These are phyloP conservation scores for Ophioninae sp. DNA, from an alignment of 2,888 invertebrate genomes.

Conservation along the genomic window DNA sequence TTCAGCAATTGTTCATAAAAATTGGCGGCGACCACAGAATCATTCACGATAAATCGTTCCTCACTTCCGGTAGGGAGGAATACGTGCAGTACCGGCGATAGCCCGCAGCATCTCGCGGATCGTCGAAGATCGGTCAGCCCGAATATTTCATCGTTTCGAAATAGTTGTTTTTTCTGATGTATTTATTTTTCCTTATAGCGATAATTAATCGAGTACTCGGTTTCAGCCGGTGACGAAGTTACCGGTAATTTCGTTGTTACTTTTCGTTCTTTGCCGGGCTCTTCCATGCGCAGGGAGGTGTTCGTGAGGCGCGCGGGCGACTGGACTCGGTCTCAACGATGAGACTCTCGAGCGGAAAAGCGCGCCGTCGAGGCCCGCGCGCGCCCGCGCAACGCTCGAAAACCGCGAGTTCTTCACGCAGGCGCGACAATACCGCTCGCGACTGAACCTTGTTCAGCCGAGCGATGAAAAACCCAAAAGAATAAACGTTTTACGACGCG, in stretches of 20 bases:
- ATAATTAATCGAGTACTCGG: neutral
- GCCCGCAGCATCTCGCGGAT: too few species aligned
- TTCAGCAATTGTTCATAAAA: too few species aligned
- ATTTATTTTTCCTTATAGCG: neutral
- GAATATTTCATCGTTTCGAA: too few species aligned
- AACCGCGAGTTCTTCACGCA: slow-evolving; percentile 44
- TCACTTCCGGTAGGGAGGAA: neutral
- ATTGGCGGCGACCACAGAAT: neutral
- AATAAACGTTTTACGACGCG: neutral
- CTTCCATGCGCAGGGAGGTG: slow-evolving; percentile 45
- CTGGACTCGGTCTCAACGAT: slow-evolving; percentile 56
- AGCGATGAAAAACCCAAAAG: neutral
- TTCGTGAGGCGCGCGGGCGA: slow-evolving; percentile 64
- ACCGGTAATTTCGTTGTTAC: slow-evolving; percentile 3
- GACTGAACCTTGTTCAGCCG: neutral
- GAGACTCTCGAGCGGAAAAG: slow-evolving; percentile 48
- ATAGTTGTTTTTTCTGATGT: neutral
- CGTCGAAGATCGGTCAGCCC: too few species aligned
- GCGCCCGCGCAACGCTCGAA: slow-evolving; percentile 57
- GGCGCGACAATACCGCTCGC: slow-evolving; percentile 36
- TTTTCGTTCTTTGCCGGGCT: slow-evolving; percentile 5
- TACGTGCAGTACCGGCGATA: neutral
- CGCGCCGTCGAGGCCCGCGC: slow-evolving; percentile 44
- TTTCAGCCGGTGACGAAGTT: neutral
- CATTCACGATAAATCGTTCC: neutral